phyloP scores from a whole-genome alignment of 2,888 invertebrate genomes.

The Lasioglossum leucozonium region DNA sequence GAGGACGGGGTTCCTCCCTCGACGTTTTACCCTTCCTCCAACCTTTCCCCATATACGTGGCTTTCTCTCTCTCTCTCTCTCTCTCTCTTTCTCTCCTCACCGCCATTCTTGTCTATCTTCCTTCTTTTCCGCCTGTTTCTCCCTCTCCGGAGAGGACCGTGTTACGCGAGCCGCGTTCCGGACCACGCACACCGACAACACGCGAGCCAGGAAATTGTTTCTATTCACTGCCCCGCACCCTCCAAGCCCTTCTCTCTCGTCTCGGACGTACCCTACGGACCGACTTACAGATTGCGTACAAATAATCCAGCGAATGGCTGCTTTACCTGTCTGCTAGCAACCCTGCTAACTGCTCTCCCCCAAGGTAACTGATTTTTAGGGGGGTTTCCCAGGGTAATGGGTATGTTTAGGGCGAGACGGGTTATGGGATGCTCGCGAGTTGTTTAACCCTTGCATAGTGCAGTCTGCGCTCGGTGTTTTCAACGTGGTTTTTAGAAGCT shows the following conservation, averaged over 20 bases:
- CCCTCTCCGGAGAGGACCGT: conserved; percentile 36
- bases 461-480: not conserved
- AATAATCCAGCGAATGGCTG: conserved; percentile 62
- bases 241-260: not conserved
- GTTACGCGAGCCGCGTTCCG: conserved; percentile 42
- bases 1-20: conserved; percentile 55
- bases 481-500: not conserved
- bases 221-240: conserved; percentile 56
- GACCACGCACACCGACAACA: conserved; percentile 50
- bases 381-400: not conserved
- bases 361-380: not conserved
- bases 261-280: conserved; percentile 29
- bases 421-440: not conserved
- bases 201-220: conserved; percentile 65
- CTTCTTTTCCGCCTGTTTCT: not conserved
- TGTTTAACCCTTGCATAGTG: not conserved
- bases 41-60: conserved; percentile 32
- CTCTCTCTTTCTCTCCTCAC: conserved; percentile 54
- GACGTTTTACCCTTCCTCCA: conserved; percentile 64
- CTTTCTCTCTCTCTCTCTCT: conserved; percentile 40
- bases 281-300: conserved; percentile 69
- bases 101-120: not conserved
- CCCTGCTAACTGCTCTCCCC: not conserved
- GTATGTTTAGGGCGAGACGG: not conserved
- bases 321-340: conserved; percentile 47